Percentiles rank a stretch among this genome's conserved stretches.
These are phyloP conservation scores for Cynoglossus semilaevis DNA, from an alignment of 2,113 vertebrate genomes.

Conservation along the genomic window DNA sequence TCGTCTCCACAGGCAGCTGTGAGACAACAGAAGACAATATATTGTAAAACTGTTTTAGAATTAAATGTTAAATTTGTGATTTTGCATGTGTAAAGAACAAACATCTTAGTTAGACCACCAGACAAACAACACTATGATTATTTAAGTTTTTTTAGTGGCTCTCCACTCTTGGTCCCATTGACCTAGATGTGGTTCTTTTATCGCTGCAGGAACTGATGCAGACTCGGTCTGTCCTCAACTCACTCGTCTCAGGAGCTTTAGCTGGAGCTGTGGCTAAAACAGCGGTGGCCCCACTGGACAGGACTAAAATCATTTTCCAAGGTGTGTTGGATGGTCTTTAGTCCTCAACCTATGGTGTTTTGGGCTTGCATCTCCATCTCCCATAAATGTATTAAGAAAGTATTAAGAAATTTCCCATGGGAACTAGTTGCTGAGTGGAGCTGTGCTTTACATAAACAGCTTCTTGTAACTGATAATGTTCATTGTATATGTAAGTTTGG, in stretches of 20 bases:
- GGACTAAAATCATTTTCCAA: constrained; percentile 99
- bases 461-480: too few species aligned
- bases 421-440: too few species aligned
- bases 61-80: too few species aligned
- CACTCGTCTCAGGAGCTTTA: constrained; percentile 88
- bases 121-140: constrained; percentile 46
- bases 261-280: constrained; percentile 97
- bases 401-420: too few species aligned
- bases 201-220: constrained; percentile 75
- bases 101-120: neutral
- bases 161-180: neutral
- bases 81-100: constrained; percentile 4
- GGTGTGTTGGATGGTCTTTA: constrained; percentile 66
- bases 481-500: too few species aligned
- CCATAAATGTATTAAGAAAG: too few species aligned
- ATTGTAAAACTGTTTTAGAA: too few species aligned
- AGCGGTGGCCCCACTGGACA: constrained; percentile 90
- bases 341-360: too few species aligned
- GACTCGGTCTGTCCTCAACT: constrained; percentile 81
- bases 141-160: constrained; percentile 15
- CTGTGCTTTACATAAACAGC: too few species aligned
- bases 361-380: too few species aligned
- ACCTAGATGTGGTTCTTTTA: constrained; percentile 18
- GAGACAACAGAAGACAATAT: constrained; percentile 22
- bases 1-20: constrained; percentile 68